phyloP scores from a whole-genome alignment of 2,113 vertebrate species.

The Castor canadensis region DNA sequence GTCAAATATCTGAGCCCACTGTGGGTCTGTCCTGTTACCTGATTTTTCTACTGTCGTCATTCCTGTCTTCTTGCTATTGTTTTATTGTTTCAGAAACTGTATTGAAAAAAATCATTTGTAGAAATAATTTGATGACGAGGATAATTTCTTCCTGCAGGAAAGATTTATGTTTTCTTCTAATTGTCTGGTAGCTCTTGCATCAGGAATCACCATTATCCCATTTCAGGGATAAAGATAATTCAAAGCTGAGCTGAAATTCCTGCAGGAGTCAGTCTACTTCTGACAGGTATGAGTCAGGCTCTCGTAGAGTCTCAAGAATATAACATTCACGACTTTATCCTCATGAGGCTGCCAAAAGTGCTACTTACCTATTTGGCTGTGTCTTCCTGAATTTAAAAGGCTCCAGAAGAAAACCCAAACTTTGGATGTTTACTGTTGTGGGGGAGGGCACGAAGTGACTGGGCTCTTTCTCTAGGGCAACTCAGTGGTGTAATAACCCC shows the following conservation, averaged over 20 bases:
- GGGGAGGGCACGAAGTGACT: too few species aligned
- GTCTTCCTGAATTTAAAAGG: background rate
- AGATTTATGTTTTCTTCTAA: constrained; percentile 13
- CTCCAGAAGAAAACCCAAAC: background rate
- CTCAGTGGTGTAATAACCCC: background rate
- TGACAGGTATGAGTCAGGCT: background rate
- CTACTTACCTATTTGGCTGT: background rate
- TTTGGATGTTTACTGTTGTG: background rate
- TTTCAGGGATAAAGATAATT: constrained; percentile 14
- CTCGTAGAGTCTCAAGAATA: background rate
- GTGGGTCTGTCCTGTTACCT: background rate
- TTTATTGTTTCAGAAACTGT: constrained; percentile 28
- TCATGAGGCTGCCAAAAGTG: background rate
- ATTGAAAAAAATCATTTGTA: constrained; percentile 38
- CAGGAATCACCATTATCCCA: constrained; percentile 3
- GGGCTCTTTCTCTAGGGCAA: background rate
- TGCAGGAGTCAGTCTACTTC: background rate
- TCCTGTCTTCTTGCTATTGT: constrained; percentile 7
- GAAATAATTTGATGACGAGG: constrained; percentile 14
- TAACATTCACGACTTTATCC: background rate
- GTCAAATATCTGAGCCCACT: background rate
- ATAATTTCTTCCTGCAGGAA: background rate
- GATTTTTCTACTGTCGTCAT: background rate
- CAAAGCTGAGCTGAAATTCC: background rate
- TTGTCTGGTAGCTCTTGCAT: background rate